These are phyloP conservation scores for Andricus curvator DNA, from an alignment of 2,888 invertebrate genomes.

Conservation along the genomic window DNA sequence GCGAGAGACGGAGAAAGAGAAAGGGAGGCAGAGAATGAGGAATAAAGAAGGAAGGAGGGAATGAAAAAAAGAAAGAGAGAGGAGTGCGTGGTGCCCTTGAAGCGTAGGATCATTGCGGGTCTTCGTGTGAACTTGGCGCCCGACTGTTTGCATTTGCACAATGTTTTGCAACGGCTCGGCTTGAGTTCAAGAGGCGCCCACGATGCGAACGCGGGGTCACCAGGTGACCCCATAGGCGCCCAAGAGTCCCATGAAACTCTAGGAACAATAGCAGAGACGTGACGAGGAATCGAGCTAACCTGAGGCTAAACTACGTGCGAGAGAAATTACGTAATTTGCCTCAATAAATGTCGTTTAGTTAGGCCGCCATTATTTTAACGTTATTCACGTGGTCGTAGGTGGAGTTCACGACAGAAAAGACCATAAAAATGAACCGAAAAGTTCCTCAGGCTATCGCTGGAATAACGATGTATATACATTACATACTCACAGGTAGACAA, in stretches of 20 bases:
- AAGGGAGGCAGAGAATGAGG: constrained; percentile 45
- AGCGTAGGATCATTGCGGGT: constrained; percentile 53
- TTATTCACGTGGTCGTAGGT: constrained; percentile 20
- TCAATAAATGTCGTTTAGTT: constrained; percentile 34
- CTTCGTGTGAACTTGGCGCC: constrained; percentile 59
- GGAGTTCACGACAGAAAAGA: constrained; percentile 19
- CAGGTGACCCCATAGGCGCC: constrained; percentile 38
- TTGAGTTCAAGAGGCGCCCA: constrained; percentile 29
- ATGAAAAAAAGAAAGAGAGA: constrained; percentile 49
- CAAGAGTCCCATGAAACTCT: constrained; percentile 33
- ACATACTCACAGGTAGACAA: constrained; percentile 16
- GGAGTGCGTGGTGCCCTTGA: constrained; percentile 55
- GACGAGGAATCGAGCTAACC: constrained; percentile 30
- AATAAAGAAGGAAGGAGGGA: constrained; percentile 42
- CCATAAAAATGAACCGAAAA: neutral
- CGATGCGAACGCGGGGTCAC: constrained; percentile 35
- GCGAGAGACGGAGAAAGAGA: constrained; percentile 50
- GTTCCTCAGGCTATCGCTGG: neutral
- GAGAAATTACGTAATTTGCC: constrained; percentile 35
- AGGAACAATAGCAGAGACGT: constrained; percentile 24
- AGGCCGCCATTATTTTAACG: constrained; percentile 16
- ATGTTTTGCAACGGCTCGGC: constrained; percentile 9
- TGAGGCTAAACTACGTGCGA: constrained; percentile 20
- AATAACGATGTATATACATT: neutral
- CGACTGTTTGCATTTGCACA: constrained; percentile 34